Evolutionary conservation across 2,888 invertebrate species (phyloP), one percentile per base, ranked within the genome.

Genomic region (Eupithecia tripunctaria): DNA sequence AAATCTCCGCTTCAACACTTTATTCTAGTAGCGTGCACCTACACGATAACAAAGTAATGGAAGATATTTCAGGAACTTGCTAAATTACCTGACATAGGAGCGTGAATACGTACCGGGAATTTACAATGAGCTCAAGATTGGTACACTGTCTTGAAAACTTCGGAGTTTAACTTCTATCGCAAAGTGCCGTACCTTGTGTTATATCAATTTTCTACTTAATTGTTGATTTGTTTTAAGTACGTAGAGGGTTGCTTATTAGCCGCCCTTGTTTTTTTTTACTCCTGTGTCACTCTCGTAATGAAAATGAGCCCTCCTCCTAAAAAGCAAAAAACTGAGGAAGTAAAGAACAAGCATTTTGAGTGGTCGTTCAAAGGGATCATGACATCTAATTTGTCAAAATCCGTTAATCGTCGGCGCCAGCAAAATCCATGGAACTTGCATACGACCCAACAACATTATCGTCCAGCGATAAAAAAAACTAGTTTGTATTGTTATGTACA

Each of bases 21-120:
- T 71, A 68, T 71, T 67, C 68, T 59, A 29, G 43, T 65, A 71
- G 14, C 56, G 56, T 56, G 25, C 56, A 56, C 14, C 51, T 56
- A 56, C 56, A 56, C 56, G 21, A 60, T 29, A 60, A 15, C 60
- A 60, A 60, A 60, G 29, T 29, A 18, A 29, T 60, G 27, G 60
- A 60, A 63, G 32, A 32, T n/a, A 8, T 62, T 10, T 63, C 62
- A 63, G 29, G 62, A 63, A 63, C 62, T 63, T 32, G 29, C 18
- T 36, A 63, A 63, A 63, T 63, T 32, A 63, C 32, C 62, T 32
- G 32, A 63, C 62, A n/a, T 29, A 21, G 32, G 36, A 63, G n/a
- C 62, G 32, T 63, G 62, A 63, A 63, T 63, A 63, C 62, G 62
- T 2, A 21, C 32, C n/a, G n/a, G n/a, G 62, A 63, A 63, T 63